These are phyloP conservation scores for Epizoanthus rinbou DNA, from an alignment of 92 coral and sea anemone genomes.

Conservation along the genomic window DNA sequence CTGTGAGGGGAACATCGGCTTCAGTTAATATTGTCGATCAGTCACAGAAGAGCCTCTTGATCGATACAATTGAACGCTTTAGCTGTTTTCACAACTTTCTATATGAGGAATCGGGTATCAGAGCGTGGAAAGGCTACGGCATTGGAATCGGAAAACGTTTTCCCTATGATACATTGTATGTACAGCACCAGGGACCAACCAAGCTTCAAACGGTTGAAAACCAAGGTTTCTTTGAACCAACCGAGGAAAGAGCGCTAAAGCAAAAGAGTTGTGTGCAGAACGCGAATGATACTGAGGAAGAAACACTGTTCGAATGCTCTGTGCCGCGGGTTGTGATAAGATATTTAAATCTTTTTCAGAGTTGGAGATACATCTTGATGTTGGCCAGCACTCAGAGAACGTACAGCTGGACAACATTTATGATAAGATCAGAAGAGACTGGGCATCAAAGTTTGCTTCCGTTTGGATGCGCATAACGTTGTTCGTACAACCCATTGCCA, in stretches of 20 bases:
- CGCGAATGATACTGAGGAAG: not conserved
- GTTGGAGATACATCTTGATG: slow-evolving; percentile 46
- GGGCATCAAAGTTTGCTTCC: slow-evolving; percentile 56
- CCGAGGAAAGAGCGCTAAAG: slow-evolving; percentile 20
- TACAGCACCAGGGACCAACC: no score
- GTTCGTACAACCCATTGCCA: slow-evolving; percentile 3
- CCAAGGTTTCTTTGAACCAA: no score
- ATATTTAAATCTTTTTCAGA: slow-evolving; percentile 52
- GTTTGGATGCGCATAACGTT: slow-evolving; percentile 13
- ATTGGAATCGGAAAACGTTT: not conserved
- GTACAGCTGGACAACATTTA: slow-evolving; percentile 44
- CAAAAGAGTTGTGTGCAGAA: slow-evolving; percentile 26
- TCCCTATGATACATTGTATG: no score
- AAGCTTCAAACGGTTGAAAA: no score
- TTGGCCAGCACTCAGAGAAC: slow-evolving; percentile 37
- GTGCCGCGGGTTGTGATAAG: slow-evolving; percentile 50
- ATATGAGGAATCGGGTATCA: not conserved
- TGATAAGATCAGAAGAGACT: slow-evolving; percentile 52
- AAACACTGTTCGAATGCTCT: slow-evolving; percentile 55
- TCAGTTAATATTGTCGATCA: slow-evolving; percentile 15
- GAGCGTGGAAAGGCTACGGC: slow-evolving; percentile 6
- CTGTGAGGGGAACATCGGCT: not conserved
- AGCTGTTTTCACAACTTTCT: not conserved
- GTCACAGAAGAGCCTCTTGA: slow-evolving; percentile 7
- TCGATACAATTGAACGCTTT: not conserved